Conservation (phyloP, 2,113 vertebrate species). For the Notiomystis cincta region DNA sequence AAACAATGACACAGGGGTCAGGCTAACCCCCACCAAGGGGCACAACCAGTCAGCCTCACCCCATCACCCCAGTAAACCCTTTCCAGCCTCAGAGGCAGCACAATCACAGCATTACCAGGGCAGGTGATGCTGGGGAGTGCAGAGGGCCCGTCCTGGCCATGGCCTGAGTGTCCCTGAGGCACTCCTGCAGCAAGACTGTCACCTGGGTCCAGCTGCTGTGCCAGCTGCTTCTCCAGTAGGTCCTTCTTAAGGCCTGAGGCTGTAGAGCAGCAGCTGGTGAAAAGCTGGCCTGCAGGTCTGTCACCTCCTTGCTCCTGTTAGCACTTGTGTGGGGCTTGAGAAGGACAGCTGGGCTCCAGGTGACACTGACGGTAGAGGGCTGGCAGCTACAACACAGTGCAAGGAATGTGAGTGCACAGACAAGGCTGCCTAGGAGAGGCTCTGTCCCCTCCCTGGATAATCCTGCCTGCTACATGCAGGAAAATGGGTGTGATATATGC, state of each 20-base stretch:
- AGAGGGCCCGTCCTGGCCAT: not conserved
- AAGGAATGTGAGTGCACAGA: not conserved
- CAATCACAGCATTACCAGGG: fast-evolving
- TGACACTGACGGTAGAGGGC: not conserved
- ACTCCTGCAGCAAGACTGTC: not conserved
- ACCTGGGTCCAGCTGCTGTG: not conserved
- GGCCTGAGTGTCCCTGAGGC: not conserved
- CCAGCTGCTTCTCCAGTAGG: not conserved
- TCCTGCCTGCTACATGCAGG: not conserved
- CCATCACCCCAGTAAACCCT: not conserved
- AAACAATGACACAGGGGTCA: not conserved
- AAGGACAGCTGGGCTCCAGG: not conserved
- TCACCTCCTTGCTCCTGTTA: not conserved
- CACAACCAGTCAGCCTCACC: not conserved
- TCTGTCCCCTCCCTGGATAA: not conserved
- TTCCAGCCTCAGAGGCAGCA: not conserved
- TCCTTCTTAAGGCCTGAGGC: not conserved
- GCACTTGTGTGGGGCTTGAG: not conserved
- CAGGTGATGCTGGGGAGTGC: not conserved
- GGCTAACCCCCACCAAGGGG: not conserved
- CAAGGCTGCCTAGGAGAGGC: not conserved
- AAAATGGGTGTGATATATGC: not conserved
- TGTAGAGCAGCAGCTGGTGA: not conserved
- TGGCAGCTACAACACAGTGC: not conserved
- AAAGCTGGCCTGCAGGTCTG: fast-evolving